A percentile compares a stretch with the other conserved stretches of the same genome.
phyloP scores from a whole-genome alignment of 2,888 invertebrate species.

The Leptinotarsa rubiginosa region DNA sequence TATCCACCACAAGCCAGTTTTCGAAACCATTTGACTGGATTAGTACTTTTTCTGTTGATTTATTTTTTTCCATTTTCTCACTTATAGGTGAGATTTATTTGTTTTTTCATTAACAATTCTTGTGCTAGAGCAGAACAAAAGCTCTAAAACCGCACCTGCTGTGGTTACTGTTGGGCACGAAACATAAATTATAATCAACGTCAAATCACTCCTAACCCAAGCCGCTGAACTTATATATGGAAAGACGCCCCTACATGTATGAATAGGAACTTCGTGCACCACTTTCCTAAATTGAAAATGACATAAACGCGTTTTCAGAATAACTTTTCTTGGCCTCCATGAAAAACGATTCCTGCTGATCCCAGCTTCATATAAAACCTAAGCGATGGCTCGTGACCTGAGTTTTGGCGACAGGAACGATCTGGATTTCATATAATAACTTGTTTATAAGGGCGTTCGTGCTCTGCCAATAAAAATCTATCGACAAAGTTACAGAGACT shows the following conservation, averaged over 20 bases:
- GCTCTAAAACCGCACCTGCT: background rate
- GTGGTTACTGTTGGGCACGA: background rate
- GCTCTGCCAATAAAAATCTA: slow-evolving; percentile 25
- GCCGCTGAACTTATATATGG: background rate
- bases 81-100: too few species aligned
- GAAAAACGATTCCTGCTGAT: slow-evolving; percentile 20
- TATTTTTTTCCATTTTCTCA: too few species aligned
- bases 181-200: background rate
- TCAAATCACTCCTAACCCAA: background rate
- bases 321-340: slow-evolving; percentile 14
- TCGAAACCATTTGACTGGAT: too few species aligned
- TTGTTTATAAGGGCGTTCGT: slow-evolving; percentile 22
- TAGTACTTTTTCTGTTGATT: too few species aligned
- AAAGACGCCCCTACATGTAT: background rate
- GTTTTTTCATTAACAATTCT: background rate
- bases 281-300: slow-evolving; percentile 11
- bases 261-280: background rate
- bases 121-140: background rate
- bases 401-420: slow-evolving; percentile 11
- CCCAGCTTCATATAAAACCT: slow-evolving; percentile 21
- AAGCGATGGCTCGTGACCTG: slow-evolving; percentile 25
- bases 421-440: slow-evolving; percentile 29
- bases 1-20: too few species aligned
- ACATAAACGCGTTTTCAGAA: slow-evolving; percentile 1
- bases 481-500: background rate